Percentiles rank a stretch among this genome's conserved stretches.
phyloP scores from a whole-genome alignment of 2,888 invertebrate genomes.

The Drosophila borborema region DNA sequence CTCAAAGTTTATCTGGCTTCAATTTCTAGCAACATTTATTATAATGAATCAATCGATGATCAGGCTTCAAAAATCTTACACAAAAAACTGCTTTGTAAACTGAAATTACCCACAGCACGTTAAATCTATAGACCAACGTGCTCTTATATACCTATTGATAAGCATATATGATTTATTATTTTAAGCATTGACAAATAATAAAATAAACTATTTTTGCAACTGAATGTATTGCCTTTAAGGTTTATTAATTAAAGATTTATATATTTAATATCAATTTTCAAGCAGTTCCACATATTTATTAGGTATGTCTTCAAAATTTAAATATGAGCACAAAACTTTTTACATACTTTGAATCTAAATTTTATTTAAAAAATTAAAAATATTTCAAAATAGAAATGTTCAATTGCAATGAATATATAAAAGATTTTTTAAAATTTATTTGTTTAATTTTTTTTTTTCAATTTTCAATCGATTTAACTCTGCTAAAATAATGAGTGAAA shows the following conservation, averaged over 20 bases:
- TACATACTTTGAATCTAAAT: background rate
- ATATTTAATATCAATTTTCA: background rate
- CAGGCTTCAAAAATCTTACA: background rate
- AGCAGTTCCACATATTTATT: too few relatives aligned
- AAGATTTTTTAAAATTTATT: background rate
- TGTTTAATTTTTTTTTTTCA: background rate
- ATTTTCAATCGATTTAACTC: too few relatives aligned
- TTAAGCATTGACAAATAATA: constrained; percentile 1
- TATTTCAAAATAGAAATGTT: too few relatives aligned
- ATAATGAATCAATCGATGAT: background rate
- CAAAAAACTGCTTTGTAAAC: background rate
- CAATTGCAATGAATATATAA: too few relatives aligned
- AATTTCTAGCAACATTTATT: background rate
- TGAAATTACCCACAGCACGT: background rate
- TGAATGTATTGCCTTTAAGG: background rate
- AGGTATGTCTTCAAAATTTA: background rate
- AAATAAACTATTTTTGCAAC: constrained; percentile 17
- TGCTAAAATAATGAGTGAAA: too few relatives aligned
- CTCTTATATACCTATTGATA: background rate
- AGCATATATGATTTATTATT: background rate
- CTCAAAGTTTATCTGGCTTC: background rate
- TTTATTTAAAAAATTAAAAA: too few relatives aligned
- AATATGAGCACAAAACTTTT: background rate
- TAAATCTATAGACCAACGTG: background rate
- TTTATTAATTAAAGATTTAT: too few relatives aligned